Conservation (phyloP, 2,888 invertebrate genomes). For the Lasioglossum vierecki region DNA sequence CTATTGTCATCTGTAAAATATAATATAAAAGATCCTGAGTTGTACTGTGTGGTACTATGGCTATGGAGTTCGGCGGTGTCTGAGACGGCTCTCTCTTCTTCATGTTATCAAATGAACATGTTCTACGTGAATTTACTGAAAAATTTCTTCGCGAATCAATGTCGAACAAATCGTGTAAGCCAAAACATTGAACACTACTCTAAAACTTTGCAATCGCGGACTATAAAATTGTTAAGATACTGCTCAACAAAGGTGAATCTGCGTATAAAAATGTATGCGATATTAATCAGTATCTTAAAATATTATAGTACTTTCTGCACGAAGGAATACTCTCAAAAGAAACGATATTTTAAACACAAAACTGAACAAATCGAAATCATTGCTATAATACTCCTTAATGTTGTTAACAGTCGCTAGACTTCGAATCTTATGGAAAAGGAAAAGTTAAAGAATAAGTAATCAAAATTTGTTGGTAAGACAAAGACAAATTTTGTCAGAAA, state of each 20-base stretch:
- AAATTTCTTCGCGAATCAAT: slow-evolving; percentile 15
- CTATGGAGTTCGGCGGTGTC: slow-evolving; percentile 81
- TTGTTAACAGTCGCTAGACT: neutral
- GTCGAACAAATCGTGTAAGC: neutral
- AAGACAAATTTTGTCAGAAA: neutral
- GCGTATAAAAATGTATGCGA: slow-evolving; percentile 25
- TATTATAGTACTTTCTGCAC: slow-evolving; percentile 5
- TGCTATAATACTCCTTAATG: neutral
- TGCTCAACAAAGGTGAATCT: slow-evolving; percentile 35
- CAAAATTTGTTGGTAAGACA: neutral
- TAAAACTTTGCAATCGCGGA: neutral
- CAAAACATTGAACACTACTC: slow-evolving; percentile 9
- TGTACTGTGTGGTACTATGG: slow-evolving; percentile 84
- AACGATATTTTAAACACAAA: slow-evolving; percentile 2
- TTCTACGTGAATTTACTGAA: neutral
- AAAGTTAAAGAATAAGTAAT: neutral
- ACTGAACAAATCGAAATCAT: neutral
- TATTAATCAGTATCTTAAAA: slow-evolving; percentile 43
- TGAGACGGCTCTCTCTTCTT: slow-evolving; percentile 65
- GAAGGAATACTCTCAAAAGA: neutral
- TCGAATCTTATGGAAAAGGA: neutral
- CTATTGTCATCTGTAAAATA: slow-evolving; percentile 84
- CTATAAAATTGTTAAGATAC: slow-evolving; percentile 26
- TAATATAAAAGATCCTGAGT: slow-evolving; percentile 84
- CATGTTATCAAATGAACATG: slow-evolving; percentile 14